Base-by-base conservation (phyloP, 2,888 invertebrate species). In the Nasonia oneida region DNA sequence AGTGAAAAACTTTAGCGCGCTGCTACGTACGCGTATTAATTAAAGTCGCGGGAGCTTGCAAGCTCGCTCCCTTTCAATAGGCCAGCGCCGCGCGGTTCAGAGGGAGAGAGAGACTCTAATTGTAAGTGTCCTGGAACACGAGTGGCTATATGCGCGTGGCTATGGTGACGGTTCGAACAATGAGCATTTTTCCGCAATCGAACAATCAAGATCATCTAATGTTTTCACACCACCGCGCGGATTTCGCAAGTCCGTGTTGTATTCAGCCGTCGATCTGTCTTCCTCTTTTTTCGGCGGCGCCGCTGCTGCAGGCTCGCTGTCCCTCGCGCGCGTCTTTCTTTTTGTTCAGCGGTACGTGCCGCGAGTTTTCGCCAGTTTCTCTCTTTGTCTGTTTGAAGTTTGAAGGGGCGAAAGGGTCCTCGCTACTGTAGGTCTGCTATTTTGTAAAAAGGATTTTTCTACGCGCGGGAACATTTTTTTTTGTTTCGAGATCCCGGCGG, bases 71-170 rank as follows among this genome's bases (percentile, higher is more conserved):
- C 39, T 81, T 81, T 73, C 57, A 81, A 81, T 73, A 23, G 39
- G 64, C 18, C 29, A 33, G 39, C 10, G 33, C 15, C 29, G 29
- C 29, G 29, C 29, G 29, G 29, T 29, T 29, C 29, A 29, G 29
- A 29, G 29, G 1, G 29, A 29, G 29, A 39, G 14, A 14, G 10
- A 67, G 67, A 74, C 67, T 47, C 53, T 74, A 64, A 81, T 81
- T 74, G 81, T 74, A 81, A 75, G 74, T 74, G 81, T 74, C 57
- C n/a, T 53, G 80, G 15, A 37, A 67, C 64, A 23, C 57, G 57
- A 61, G n/a, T 61, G 18, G 6, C n/a, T n/a, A n/a, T 3, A 37
- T 23, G 33, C 6, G 3, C 0, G 47, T 23, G 74, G 5, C 67
- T 29, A 14, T 10, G 33, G 67, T 29, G 67, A 64, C 57, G 57